phyloP scores from a whole-genome alignment of 2,888 invertebrate species.

The Zelleria hepariella region DNA sequence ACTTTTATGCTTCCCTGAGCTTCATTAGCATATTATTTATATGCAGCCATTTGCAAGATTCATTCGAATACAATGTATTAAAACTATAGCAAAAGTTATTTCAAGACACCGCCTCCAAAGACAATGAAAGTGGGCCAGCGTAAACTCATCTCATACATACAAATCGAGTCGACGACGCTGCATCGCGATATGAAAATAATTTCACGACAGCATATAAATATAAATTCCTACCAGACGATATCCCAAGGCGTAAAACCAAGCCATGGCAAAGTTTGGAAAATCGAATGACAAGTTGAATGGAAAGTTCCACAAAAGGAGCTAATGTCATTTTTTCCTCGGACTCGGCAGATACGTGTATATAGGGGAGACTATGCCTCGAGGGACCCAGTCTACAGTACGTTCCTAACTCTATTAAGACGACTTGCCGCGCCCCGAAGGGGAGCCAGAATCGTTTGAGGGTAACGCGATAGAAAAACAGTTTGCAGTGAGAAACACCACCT shows the following conservation, averaged over 20 bases:
- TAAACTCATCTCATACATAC: neutral
- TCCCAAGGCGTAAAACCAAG: neutral
- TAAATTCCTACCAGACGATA: neutral
- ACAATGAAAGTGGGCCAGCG: neutral
- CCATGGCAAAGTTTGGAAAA: slow-evolving; percentile 13
- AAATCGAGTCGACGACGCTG: neutral
- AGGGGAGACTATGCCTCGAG: slow-evolving; percentile 48
- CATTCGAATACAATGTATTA: neutral
- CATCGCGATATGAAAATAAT: neutral
- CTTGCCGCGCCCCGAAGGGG: slow-evolving; percentile 46
- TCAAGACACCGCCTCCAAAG: neutral
- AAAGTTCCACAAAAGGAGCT: slow-evolving; percentile 45
- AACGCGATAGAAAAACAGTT: slow-evolving; percentile 53
- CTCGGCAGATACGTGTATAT: slow-evolving; percentile 22
- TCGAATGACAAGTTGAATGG: slow-evolving; percentile 28
- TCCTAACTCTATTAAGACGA: slow-evolving; percentile 67
- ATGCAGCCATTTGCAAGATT: slow-evolving; percentile 9
- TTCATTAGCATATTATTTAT: slow-evolving; percentile 47
- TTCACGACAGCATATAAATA: neutral
- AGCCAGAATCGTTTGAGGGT: slow-evolving; percentile 33
- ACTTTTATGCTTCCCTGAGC: slow-evolving; percentile 29
- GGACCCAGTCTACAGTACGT: slow-evolving; percentile 50
- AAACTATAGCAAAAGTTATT: neutral
- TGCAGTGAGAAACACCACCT: slow-evolving; percentile 55
- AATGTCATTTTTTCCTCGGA: slow-evolving; percentile 44